These are phyloP conservation scores for Rissa tridactyla DNA, from an alignment of 2,113 vertebrate species.

Conservation along the genomic window DNA sequence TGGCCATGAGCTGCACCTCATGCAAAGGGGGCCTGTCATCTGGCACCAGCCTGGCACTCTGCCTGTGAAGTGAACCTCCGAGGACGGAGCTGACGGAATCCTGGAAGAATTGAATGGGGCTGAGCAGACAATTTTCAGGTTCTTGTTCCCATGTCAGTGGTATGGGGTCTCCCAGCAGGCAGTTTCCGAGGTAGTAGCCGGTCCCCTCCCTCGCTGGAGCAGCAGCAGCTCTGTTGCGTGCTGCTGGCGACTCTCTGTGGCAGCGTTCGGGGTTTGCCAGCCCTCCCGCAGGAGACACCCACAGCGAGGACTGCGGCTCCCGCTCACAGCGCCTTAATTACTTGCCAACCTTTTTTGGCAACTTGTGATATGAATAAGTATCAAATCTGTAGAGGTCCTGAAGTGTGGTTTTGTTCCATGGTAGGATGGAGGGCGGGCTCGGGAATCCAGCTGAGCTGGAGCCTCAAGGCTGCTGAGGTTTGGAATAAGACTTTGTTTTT, in stretches of 20 bases:
- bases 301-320: neutral
- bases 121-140: rapidly evolving
- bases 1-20: rapidly evolving
- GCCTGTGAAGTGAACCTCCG: neutral
- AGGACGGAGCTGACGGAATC: rapidly evolving
- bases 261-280: neutral
- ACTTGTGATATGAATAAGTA: neutral
- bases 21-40: neutral
- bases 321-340: rapidly evolving
- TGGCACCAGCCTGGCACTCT: neutral
- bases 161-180: neutral
- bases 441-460: neutral
- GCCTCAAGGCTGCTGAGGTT: neutral
- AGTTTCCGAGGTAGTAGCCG: rapidly evolving
- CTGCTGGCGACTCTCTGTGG: neutral
- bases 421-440: neutral
- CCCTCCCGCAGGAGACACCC: neutral
- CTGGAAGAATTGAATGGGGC: neutral
- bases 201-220: neutral
- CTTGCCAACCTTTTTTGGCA: neutral
- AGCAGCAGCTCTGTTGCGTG: neutral
- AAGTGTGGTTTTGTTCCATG: neutral
- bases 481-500: neutral
- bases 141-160: rapidly evolving
- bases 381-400: neutral